Base-by-base conservation (phyloP, 1,140 invertebrate genomes). In the Orius laevigatus region DNA sequence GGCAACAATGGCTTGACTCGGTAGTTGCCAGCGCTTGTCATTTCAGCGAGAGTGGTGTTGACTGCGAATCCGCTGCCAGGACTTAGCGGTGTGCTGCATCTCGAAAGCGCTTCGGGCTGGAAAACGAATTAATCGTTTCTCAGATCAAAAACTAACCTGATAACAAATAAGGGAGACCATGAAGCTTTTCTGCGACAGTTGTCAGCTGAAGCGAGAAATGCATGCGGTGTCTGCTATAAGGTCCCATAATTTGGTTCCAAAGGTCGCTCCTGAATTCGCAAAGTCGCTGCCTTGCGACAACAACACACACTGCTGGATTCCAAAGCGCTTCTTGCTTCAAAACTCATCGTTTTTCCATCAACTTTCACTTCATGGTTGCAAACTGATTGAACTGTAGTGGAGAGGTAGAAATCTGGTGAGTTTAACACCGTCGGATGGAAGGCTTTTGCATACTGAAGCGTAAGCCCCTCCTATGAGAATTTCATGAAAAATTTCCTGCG, bases 181-280 rank as follows among this genome's bases (percentile, higher is more conserved):
- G 4, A n/a, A 86, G 65, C 54, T 84, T 81, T 51, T 84, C 80
- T 1, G 76, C 72, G 15, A 86, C 81, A 56, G 76, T 73, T 48
- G 67, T 71, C 1, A 76, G 74, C 49, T 67, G 53, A 84, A 84
- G 47, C 78, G 70, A 2, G 68, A 64, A 57, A 70, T 70, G 39
- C 70, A 71, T 49, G 71, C 71, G 46, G 69, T 68, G 0, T 65
- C 63, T 45, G 68, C 68, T 6, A 84, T 65, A 50, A 75, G 70
- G 46, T 81, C 77, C 81, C 82, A 87, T 16, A 88, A 60, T 53
- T 75, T 70, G 5, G 81, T 85, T n/a, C 84, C 84, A 89, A 39
- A 84, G 72, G 59, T 89, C 84, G 38, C 75, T 74, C 47, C 76
- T 67, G 61, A 85, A 85, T 42, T 83, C 82, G 19, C 79, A 71